Evolutionary conservation across 1,140 invertebrate species (phyloP).

Genomic region (Thereuonema tuberculata): DNA sequence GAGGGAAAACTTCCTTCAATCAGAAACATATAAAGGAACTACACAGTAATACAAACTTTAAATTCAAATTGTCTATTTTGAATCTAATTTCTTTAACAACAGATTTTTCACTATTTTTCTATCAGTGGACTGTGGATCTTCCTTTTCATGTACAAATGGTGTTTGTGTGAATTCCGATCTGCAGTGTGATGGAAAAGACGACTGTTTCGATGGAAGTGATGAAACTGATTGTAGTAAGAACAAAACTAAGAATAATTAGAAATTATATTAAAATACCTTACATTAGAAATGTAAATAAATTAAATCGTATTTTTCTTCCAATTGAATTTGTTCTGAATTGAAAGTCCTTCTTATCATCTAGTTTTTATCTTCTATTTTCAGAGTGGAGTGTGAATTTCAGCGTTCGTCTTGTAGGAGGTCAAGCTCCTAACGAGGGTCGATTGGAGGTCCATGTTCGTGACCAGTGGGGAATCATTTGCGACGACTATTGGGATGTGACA

Average conservation of each 20-base stretch:
- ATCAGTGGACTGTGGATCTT: neutral
- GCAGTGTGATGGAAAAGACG: slow-evolving; percentile 50
- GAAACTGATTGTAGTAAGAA: slow-evolving; percentile 40
- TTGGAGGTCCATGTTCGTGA: slow-evolving; percentile 55
- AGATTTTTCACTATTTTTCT: neutral
- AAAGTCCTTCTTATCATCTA: neutral
- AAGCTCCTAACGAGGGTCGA: slow-evolving; percentile 42
- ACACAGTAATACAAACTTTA: neutral
- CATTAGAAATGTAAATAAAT: no score
- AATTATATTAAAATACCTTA: no score
- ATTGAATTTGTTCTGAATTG: neutral
- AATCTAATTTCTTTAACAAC: no score
- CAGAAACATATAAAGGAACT: no score
- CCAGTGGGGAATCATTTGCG: slow-evolving; percentile 57
- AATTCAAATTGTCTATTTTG: neutral
- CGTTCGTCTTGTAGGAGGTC: slow-evolving; percentile 44
- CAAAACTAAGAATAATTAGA: neutral
- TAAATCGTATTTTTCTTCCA: no score
- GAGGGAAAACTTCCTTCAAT: neutral
- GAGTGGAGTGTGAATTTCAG: slow-evolving; percentile 31
- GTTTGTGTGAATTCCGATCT: slow-evolving; percentile 39
- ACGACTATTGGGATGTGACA: slow-evolving; percentile 52
- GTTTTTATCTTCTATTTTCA: neutral
- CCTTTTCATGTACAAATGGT: slow-evolving; percentile 40
- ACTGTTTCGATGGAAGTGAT: slow-evolving; percentile 53